Conservation (phyloP, 2,888 invertebrate genomes). For the Lithophane socia region DNA sequence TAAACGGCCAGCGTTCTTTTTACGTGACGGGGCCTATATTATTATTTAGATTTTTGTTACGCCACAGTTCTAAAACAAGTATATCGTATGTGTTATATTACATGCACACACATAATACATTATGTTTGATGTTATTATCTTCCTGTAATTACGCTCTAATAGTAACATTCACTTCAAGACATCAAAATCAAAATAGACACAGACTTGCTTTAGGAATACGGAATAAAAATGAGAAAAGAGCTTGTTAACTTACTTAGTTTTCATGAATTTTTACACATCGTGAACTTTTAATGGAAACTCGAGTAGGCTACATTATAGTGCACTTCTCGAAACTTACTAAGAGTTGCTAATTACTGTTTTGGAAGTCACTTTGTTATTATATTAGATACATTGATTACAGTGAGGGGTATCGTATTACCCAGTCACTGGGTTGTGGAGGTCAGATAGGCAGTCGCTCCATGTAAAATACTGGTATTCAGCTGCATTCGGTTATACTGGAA, state of each 20-base stretch:
- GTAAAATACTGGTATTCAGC: no score
- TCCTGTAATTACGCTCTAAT: background rate
- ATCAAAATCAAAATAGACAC: background rate
- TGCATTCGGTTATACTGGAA: no score
- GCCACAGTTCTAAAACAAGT: background rate
- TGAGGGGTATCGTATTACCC: no score
- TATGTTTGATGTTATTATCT: background rate
- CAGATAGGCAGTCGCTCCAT: no score
- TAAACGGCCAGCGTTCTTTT: no score
- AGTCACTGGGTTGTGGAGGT: no score
- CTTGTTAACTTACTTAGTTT: background rate
- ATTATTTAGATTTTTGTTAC: no score
- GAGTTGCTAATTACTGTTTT: background rate
- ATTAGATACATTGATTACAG: background rate
- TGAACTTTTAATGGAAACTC: background rate
- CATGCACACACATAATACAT: background rate
- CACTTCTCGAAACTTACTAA: background rate
- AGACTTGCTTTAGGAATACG: background rate
- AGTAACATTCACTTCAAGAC: background rate
- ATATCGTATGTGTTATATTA: background rate
- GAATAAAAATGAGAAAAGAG: background rate
- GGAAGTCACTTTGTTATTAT: background rate
- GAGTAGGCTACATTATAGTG: background rate
- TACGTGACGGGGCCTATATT: no score
- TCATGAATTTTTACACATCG: background rate